phyloP scores from a whole-genome alignment of 2,888 invertebrate genomes.

The Netelia melanura region DNA sequence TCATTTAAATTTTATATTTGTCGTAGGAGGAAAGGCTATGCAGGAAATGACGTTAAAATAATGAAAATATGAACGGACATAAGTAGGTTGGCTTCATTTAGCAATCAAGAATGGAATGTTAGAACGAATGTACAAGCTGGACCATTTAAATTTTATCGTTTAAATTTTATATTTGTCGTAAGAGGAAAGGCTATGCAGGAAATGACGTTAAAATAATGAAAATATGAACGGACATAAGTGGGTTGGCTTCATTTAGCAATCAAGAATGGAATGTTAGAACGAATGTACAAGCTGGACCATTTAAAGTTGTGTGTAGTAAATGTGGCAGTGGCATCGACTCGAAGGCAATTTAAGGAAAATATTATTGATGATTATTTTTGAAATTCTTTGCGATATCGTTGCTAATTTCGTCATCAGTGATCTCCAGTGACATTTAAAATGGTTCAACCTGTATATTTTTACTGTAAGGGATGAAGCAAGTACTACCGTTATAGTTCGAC shows the following conservation, averaged over 20 bases:
- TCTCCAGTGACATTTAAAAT: no score
- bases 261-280: conserved; percentile 13
- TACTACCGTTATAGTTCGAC: background rate
- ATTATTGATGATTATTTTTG: no score
- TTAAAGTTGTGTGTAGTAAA: no score
- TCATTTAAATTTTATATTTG: conserved; percentile 8
- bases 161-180: background rate
- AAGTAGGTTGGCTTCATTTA: background rate
- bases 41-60: conserved; percentile 12
- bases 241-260: conserved; percentile 7
- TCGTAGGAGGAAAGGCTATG: conserved; percentile 2
- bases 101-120: conserved; percentile 20
- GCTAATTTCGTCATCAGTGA: no score
- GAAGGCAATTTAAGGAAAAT: no score
- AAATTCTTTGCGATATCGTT: no score
- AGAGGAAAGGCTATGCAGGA: conserved; percentile 9
- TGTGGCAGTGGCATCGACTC: no score
- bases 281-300: background rate
- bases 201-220: conserved; percentile 11
- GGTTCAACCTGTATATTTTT: no score
- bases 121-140: background rate
- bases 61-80: background rate
- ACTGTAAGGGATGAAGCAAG: background rate
- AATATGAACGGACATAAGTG: background rate
- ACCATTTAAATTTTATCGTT: background rate